These are phyloP conservation scores for Adelges cooleyi DNA, from an alignment of 1,140 invertebrate genomes.

Conservation along the genomic window DNA sequence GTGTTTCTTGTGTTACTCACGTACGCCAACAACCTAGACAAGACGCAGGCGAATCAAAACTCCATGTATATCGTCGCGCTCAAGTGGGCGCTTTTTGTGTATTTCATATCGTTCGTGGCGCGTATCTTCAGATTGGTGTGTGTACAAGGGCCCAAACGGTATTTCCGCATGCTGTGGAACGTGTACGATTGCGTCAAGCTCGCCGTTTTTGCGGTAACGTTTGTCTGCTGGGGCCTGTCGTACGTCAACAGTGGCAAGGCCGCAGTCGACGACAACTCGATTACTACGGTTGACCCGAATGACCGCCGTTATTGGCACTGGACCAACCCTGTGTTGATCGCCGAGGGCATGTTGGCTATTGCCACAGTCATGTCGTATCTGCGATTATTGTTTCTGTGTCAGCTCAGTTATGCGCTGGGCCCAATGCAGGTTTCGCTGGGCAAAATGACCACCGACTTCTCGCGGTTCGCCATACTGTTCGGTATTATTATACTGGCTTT, in stretches of 20 bases:
- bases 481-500: conserved; percentile 45
- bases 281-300: too few relatives aligned
- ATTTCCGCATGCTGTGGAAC: conserved; percentile 20
- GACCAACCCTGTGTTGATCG: conserved; percentile 55
- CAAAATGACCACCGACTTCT: conserved; percentile 48
- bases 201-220: neutral
- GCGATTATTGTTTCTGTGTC: conserved; percentile 44
- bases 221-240: neutral
- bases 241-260: too few relatives aligned
- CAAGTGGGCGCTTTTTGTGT: neutral
- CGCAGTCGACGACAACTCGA: neutral
- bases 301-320: conserved; percentile 46
- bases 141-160: neutral
- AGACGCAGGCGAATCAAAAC: conserved; percentile 42
- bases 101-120: neutral
- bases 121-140: neutral
- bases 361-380: conserved; percentile 59
- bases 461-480: conserved; percentile 45
- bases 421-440: conserved; percentile 49
- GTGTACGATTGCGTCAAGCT: neutral
- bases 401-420: conserved; percentile 47
- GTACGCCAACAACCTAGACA: conserved; percentile 44
- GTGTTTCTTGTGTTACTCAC: conserved; percentile 50
- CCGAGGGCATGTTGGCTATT: conserved; percentile 57
- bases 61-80: conserved; percentile 32